These are phyloP conservation scores for Tetraneura akinire DNA, from an alignment of 1,140 invertebrate species.

Conservation along the genomic window DNA sequence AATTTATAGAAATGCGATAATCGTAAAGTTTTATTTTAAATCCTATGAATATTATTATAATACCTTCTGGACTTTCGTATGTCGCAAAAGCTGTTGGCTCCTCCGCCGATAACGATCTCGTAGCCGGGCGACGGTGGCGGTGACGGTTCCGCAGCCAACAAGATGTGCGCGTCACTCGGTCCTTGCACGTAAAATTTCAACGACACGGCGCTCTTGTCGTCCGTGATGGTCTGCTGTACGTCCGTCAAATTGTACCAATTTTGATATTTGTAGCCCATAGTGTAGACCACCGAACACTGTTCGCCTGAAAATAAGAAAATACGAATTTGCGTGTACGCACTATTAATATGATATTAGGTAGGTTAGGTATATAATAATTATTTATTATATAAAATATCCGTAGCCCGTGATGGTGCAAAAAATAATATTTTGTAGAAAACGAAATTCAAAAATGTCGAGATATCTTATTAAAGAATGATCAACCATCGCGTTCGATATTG, in stretches of 20 bases:
- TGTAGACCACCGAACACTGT: neutral
- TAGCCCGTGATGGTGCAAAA: no score
- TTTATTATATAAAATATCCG: no score
- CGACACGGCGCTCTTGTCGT: neutral
- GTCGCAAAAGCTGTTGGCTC: conserved; percentile 65
- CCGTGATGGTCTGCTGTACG: no score
- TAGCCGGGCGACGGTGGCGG: conserved; percentile 59
- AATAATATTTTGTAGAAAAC: no score
- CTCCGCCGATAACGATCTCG: conserved; percentile 68
- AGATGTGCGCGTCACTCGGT: conserved; percentile 65
- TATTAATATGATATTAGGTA: no score
- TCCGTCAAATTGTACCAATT: neutral
- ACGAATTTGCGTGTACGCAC: neutral
- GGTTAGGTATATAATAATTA: no score
- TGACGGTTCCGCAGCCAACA: conserved; percentile 60
- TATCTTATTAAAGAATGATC: neutral
- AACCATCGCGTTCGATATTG: no score
- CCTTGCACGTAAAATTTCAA: conserved; percentile 62
- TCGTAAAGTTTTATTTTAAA: neutral
- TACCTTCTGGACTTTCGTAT: conserved; percentile 62
- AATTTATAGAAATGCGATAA: conserved; percentile 57
- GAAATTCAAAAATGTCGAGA: neutral
- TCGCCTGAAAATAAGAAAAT: neutral
- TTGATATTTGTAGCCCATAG: neutral
- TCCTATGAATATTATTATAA: neutral